Evolutionary conservation across 2,113 vertebrate genomes (phyloP).

Genomic region (Cottus gobio): DNA sequence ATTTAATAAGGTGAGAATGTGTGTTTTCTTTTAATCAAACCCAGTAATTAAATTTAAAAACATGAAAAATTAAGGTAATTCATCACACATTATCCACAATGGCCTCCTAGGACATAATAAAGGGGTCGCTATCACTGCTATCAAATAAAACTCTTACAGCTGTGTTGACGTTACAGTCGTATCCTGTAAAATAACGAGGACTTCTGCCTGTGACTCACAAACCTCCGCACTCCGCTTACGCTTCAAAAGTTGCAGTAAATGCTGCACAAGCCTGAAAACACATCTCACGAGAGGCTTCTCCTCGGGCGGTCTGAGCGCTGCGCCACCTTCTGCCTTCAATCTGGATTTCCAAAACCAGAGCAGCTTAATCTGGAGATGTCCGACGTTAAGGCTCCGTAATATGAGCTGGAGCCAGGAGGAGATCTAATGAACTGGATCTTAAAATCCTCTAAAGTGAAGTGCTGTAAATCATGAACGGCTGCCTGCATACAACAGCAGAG

Average conservation of each 20-base stretch:
- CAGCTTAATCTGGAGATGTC: background rate
- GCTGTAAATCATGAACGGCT: background rate
- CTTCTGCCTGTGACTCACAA: background rate
- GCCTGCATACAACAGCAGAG: background rate
- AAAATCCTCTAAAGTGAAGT: background rate
- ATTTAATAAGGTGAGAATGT: background rate
- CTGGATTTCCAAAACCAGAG: background rate
- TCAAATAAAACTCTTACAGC: too few relatives aligned
- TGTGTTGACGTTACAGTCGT: too few relatives aligned
- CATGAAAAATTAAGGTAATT: background rate
- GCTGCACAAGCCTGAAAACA: background rate
- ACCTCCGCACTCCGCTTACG: background rate
- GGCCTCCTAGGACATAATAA: background rate
- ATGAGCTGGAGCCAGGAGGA: background rate
- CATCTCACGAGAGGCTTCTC: background rate
- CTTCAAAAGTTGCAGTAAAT: background rate
- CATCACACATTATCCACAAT: background rate
- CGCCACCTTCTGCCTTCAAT: conserved; percentile 1
- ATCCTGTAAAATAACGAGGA: background rate
- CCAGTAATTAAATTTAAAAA: background rate
- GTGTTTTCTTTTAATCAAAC: background rate
- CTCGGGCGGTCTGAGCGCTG: background rate
- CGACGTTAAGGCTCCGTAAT: background rate
- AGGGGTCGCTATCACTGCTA: background rate
- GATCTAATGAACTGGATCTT: background rate